Evolutionary conservation across 2,113 vertebrate species (phyloP).

Genomic region (Cheilinus undulatus): DNA sequence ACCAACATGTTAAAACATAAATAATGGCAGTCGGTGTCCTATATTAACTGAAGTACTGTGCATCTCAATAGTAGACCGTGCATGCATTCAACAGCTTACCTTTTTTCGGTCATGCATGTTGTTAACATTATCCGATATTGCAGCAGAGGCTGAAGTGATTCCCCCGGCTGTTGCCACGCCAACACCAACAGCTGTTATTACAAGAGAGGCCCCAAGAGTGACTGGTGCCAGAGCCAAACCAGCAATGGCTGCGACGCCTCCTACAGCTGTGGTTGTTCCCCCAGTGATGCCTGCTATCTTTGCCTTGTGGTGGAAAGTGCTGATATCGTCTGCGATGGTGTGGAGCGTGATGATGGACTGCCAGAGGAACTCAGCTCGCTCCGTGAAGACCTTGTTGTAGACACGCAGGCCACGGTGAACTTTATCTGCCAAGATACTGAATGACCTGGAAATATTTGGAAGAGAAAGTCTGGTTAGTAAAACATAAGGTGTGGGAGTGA

Average conservation of each 20-base stretch:
- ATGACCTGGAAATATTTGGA: conserved; percentile 60
- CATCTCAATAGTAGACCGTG: neutral
- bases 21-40: too few relatives aligned
- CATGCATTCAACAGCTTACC: conserved; percentile 28
- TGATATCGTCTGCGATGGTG: conserved; percentile 78
- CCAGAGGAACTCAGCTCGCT: conserved; percentile 82
- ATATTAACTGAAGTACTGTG: too few relatives aligned
- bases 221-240: conserved; percentile 80
- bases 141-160: conserved; percentile 75
- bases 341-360: conserved; percentile 74
- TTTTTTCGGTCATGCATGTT: conserved; percentile 79
- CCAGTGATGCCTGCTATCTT: conserved; percentile 81
- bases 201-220: conserved; percentile 77
- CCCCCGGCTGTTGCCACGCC: conserved; percentile 78
- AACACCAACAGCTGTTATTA: conserved; percentile 77
- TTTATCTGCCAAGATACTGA: conserved; percentile 76
- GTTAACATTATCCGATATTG: conserved; percentile 78
- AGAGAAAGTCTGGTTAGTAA: neutral
- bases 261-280: conserved; percentile 80
- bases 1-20: too few relatives aligned
- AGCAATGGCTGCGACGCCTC: conserved; percentile 75
- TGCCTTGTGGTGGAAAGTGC: conserved; percentile 78
- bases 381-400: conserved; percentile 83
- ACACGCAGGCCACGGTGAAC: conserved; percentile 77
- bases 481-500: too few relatives aligned